phyloP scores from a whole-genome alignment of 1,140 invertebrate species.

The Leguminivora glycinivorella region DNA sequence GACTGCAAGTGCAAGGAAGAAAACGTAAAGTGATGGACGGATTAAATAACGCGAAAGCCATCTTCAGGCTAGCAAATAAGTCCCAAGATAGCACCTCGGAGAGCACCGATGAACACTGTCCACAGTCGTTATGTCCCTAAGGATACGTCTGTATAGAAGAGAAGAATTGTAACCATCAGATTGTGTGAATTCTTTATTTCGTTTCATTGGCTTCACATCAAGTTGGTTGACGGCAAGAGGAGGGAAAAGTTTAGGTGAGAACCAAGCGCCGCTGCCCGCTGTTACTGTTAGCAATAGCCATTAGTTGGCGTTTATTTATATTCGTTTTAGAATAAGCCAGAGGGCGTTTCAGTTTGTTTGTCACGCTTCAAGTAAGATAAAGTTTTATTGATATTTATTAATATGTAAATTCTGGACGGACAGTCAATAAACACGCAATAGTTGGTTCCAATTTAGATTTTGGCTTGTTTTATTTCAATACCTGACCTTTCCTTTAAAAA shows the following conservation, averaged over 20 bases:
- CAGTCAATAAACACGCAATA: conserved; percentile 78
- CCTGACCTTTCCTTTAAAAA: conserved; percentile 23
- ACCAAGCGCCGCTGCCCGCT: conserved; percentile 38
- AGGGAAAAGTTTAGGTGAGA: neutral
- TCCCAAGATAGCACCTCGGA: too few relatives aligned
- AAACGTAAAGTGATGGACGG: too few relatives aligned
- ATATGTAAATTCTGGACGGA: conserved; percentile 75
- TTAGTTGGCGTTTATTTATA: conserved; percentile 75
- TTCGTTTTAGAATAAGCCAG: conserved; percentile 78
- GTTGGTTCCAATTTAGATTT: conserved; percentile 72
- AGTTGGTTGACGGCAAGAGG: neutral
- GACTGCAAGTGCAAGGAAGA: too few relatives aligned
- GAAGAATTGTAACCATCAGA: too few relatives aligned
- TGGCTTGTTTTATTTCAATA: conserved; percentile 49
- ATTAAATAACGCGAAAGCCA: too few relatives aligned
- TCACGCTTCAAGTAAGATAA: conserved; percentile 65
- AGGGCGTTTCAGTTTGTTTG: conserved; percentile 66
- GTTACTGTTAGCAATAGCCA: conserved; percentile 71
- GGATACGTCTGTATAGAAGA: too few relatives aligned
- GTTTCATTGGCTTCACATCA: neutral
- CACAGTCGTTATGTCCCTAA: too few relatives aligned
- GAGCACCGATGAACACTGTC: too few relatives aligned
- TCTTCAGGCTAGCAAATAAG: too few relatives aligned
- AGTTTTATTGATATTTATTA: conserved; percentile 62
- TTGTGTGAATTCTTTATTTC: too few relatives aligned